Base-by-base conservation (phyloP, 2,888 invertebrate genomes). In the Asteroscopus sphinx region DNA sequence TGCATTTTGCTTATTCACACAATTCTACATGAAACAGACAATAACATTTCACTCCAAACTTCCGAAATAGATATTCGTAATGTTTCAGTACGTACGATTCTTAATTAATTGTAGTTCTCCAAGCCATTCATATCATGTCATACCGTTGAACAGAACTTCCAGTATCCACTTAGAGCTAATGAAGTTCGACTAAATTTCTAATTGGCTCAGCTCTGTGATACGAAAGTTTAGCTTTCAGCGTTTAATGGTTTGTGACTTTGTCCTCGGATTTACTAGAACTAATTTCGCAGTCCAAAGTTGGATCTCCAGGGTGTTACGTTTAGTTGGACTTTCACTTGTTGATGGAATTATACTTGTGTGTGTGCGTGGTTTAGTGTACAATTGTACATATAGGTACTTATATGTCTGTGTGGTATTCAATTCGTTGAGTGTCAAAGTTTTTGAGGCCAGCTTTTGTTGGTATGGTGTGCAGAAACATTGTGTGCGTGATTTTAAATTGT, bases 231-330 rank as follows among this genome's bases (percentile, higher is more conserved):
- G 79, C 80, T 81, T 80, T 82, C 75, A 80, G 55, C 76, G 80
- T 77, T 80, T 83, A 85, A 85, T 85, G 83, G 86, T 80, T 82
- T 79, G 84, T 74, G 81, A 83, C 80, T 83, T 78, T 80, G 83
- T 82, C 81, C 77, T 55, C 67, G 70, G 80, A 81, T 85, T 84
- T 77, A 80, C 79, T 79, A 75, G 66, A 77, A 79, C 80, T 82
- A 82, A 86, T 83, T 80, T 80, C 72, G 64, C 58, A 60, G 75
- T 69, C 59, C 48, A 58, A 74, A 80, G 77, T 85, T 83, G 56
- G 57, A 55, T 78, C 71, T 76, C 73, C 30, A 46, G 77, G 58
- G 74, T 59, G 77, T 67, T 76, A 61, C 61, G 61, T 72, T 73
- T 73, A 63, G 67, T 73, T 64, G 48, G 53, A 67, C 64, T 76